These are phyloP conservation scores for Tridacna crocea DNA, from an alignment of 2,888 invertebrate species.

Conservation along the genomic window DNA sequence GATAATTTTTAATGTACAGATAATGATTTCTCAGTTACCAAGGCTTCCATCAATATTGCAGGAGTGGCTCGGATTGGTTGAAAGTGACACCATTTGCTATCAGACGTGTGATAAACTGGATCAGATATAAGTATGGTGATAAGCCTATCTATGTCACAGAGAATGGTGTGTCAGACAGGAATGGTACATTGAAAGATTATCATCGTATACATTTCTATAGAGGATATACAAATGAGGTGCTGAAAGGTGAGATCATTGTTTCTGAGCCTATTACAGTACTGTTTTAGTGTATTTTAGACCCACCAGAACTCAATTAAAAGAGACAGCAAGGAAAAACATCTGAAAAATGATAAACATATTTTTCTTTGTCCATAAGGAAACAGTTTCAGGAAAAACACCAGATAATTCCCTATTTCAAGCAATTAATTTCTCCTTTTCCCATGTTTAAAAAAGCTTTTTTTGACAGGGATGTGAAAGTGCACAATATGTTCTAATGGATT, in stretches of 20 bases:
- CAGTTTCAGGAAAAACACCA: too few species aligned
- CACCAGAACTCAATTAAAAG: too few species aligned
- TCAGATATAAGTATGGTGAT: slow-evolving; percentile 72
- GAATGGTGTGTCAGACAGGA: slow-evolving; percentile 78
- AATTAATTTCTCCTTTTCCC: too few species aligned
- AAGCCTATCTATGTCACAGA: slow-evolving; percentile 78
- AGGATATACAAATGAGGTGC: slow-evolving; percentile 79
- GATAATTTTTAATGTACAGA: too few species aligned
- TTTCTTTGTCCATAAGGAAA: too few species aligned
- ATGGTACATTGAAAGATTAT: slow-evolving; percentile 74
- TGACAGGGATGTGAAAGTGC: too few species aligned
- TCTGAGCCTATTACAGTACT: not conserved
- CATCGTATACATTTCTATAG: slow-evolving; percentile 75
- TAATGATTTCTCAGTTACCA: too few species aligned
- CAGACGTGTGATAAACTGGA: slow-evolving; percentile 77
- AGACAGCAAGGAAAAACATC: too few species aligned
- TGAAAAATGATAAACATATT: too few species aligned
- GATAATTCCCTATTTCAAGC: too few species aligned
- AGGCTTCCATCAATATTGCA: slow-evolving; percentile 26
- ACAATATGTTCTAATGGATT: too few species aligned
- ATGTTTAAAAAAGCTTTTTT: too few species aligned
- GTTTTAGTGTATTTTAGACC: not conserved
- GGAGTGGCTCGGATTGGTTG: slow-evolving; percentile 75
- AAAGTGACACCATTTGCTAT: slow-evolving; percentile 76
- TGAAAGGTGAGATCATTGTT: slow-evolving; percentile 75